Evolutionary conservation across 2,797 vertebrate genomes (phyloP).

Genomic region (Hirundo rustica): DNA sequence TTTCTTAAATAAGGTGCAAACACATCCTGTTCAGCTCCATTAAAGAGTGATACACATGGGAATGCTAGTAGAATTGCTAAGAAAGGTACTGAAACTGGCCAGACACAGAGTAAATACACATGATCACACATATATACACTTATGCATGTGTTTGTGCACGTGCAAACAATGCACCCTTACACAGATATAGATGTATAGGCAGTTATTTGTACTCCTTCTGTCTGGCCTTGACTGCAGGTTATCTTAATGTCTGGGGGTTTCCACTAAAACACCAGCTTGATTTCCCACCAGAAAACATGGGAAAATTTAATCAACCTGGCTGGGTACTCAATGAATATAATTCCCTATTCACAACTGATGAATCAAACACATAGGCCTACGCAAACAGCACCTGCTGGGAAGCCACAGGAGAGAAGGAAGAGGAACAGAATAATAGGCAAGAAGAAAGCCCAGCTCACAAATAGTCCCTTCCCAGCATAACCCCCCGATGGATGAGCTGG

Average conservation of each 20-base stretch:
- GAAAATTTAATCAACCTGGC: slow-evolving; percentile 63
- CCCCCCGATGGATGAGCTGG: background rate
- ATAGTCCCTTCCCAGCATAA: background rate
- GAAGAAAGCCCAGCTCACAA: background rate
- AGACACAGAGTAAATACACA: background rate
- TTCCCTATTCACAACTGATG: slow-evolving; percentile 32
- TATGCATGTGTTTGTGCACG: background rate
- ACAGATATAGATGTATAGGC: background rate
- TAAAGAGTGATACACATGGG: slow-evolving; percentile 10
- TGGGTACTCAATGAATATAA: slow-evolving; percentile 13
- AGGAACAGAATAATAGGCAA: background rate
- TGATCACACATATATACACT: background rate
- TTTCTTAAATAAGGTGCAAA: slow-evolving; percentile 55
- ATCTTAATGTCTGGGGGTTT: slow-evolving; percentile 16
- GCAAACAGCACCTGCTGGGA: background rate
- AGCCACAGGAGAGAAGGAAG: background rate
- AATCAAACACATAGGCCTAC: slow-evolving; percentile 48
- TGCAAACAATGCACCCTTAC: background rate
- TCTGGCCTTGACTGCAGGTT: background rate
- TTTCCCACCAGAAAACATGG: slow-evolving; percentile 55
- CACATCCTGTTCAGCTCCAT: slow-evolving; percentile 1
- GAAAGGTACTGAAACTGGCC: background rate
- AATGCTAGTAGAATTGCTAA: slow-evolving; percentile 19
- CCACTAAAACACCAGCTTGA: slow-evolving; percentile 47
- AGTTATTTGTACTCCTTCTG: background rate